These are phyloP conservation scores for Lordiphosa mommai DNA, from an alignment of 1,140 invertebrate genomes.

Conservation along the genomic window DNA sequence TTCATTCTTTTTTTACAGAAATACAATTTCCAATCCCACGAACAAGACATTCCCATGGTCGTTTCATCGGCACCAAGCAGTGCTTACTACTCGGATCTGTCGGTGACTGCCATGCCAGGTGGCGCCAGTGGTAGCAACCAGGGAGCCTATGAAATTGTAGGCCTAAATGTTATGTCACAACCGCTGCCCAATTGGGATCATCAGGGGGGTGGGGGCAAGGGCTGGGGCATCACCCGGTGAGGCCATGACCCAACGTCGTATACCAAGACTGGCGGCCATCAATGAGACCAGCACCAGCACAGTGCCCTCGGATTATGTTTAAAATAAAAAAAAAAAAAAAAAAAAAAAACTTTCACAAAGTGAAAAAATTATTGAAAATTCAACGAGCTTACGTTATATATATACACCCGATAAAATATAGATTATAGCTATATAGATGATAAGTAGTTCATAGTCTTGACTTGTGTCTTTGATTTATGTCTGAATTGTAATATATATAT, in stretches of 20 bases:
- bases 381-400: conserved; percentile 63
- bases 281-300: conserved; percentile 83
- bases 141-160: conserved; percentile 82
- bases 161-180: conserved; percentile 79
- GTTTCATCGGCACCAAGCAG: conserved; percentile 85
- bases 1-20: conserved; percentile 39
- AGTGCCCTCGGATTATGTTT: conserved; percentile 85
- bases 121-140: conserved; percentile 78
- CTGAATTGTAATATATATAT: conserved; percentile 31
- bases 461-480: conserved; percentile 39
- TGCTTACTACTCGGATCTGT: conserved; percentile 86
- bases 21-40: conserved; percentile 79
- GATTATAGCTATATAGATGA: conserved; percentile 1
- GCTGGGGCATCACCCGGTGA: conserved; percentile 22
- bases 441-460: conserved; percentile 19
- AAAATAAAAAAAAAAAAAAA: conserved; percentile 6
- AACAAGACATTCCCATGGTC: conserved; percentile 83
- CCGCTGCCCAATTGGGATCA: conserved; percentile 78
- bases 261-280: conserved; percentile 83
- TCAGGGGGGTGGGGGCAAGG: conserved; percentile 37
- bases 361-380: conserved; percentile 15
- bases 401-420: conserved; percentile 8
- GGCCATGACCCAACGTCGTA: conserved; percentile 73
- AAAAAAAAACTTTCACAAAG: conserved; percentile 14
- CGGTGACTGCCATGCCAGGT: conserved; percentile 80